These are phyloP conservation scores for Drosophila niveifrons DNA, from an alignment of 2,888 invertebrate species.

Conservation along the genomic window DNA sequence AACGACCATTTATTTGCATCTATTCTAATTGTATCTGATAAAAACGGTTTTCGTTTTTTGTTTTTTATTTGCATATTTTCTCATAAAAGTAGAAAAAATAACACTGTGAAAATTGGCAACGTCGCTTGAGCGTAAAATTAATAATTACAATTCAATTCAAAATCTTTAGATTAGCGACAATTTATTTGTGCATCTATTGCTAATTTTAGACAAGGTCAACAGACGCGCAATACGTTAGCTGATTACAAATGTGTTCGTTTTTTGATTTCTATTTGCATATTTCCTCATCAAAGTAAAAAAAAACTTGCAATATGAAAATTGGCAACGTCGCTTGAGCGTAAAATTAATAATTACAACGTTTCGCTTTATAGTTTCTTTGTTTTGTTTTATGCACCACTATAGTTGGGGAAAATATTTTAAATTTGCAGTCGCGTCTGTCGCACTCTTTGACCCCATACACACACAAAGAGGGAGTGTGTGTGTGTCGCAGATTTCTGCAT, in stretches of 20 bases:
- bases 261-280: background rate
- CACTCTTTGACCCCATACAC: background rate
- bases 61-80: background rate
- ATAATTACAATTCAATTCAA: constrained; percentile 1
- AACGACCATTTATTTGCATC: constrained; percentile 32
- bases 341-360: constrained; percentile 35
- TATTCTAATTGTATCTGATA: constrained; percentile 15
- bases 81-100: background rate
- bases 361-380: constrained; percentile 23
- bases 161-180: constrained; percentile 35
- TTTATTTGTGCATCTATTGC: constrained; percentile 26
- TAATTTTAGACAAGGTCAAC: constrained; percentile 25
- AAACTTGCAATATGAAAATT: constrained; percentile 33
- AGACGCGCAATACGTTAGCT: background rate
- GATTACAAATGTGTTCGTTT: background rate
- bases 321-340: constrained; percentile 30
- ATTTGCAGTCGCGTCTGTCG: constrained; percentile 21
- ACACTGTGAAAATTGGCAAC: constrained; percentile 9
- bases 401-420: constrained; percentile 28
- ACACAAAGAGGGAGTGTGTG: constrained; percentile 5
- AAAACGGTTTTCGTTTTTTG: background rate
- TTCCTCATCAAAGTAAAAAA: background rate
- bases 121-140: background rate
- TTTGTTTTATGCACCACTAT: background rate
- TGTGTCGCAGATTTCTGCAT: constrained; percentile 65